Percentiles rank a stretch among this genome's conserved stretches.
These are phyloP conservation scores for Atta cephalotes DNA, from an alignment of 1,140 invertebrate species.

Conservation along the genomic window DNA sequence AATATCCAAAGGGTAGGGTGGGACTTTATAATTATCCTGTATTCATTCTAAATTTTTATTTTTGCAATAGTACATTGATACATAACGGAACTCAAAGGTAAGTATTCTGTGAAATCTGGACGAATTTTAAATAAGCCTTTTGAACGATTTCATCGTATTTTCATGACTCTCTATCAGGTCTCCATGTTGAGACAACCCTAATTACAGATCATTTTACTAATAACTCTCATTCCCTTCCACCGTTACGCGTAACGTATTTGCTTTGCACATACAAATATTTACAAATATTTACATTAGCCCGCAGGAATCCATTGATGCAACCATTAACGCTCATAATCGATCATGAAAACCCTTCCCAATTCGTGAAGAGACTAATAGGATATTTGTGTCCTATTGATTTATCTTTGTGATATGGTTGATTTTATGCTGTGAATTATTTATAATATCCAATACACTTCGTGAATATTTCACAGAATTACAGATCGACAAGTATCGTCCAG, in stretches of 20 bases:
- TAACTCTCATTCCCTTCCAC: slow-evolving; percentile 18
- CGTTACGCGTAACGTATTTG: slow-evolving; percentile 61
- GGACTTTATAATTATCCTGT: no score
- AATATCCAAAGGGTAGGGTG: no score
- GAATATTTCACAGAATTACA: slow-evolving; percentile 25
- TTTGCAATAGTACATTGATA: slow-evolving; percentile 10
- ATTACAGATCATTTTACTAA: slow-evolving; percentile 60
- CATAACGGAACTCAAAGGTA: slow-evolving; percentile 45
- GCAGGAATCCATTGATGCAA: slow-evolving; percentile 75
- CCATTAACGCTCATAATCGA: slow-evolving; percentile 70
- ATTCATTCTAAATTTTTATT: slow-evolving; percentile 27
- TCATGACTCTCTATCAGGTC: slow-evolving; percentile 28
- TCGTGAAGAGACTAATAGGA: slow-evolving; percentile 52
- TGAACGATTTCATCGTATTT: slow-evolving; percentile 32
- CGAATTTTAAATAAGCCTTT: slow-evolving; percentile 58
- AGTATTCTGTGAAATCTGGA: slow-evolving; percentile 67
- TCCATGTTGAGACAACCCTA: slow-evolving; percentile 26
- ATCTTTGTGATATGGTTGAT: slow-evolving; percentile 59
- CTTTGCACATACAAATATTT: slow-evolving; percentile 81
- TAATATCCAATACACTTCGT: slow-evolving; percentile 42
- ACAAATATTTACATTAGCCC: slow-evolving; percentile 84
- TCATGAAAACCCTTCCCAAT: slow-evolving; percentile 52
- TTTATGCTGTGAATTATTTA: slow-evolving; percentile 64
- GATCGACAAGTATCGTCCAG: neutral
- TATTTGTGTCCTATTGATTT: slow-evolving; percentile 59